phyloP scores from a whole-genome alignment of 2,113 vertebrate species.

The Neodon shergylaensis region DNA sequence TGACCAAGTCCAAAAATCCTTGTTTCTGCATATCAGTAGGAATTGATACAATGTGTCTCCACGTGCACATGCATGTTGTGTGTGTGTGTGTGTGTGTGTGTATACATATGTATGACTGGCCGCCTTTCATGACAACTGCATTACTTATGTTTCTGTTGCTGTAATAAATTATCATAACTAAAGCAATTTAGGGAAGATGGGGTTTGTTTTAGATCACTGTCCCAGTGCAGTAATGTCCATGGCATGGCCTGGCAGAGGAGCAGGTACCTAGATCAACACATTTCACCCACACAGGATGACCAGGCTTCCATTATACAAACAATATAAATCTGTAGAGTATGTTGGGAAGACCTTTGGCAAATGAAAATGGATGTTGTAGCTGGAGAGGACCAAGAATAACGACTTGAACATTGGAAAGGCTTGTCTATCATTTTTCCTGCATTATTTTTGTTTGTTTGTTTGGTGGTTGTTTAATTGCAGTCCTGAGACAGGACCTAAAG shows the following conservation, averaged over 20 bases:
- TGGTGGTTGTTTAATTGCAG: not conserved
- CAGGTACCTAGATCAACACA: not conserved
- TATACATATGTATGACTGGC: not conserved
- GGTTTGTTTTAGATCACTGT: not conserved
- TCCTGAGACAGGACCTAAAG: not conserved
- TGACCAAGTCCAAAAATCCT: not conserved
- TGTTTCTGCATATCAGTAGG: not conserved
- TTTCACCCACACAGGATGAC: not conserved
- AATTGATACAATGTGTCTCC: not conserved
- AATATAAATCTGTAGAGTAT: not conserved
- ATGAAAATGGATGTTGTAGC: not conserved
- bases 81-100: not conserved
- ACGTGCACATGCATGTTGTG: rapidly evolving
- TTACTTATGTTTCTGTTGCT: not conserved
- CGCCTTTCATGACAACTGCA: not conserved
- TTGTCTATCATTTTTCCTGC: not conserved
- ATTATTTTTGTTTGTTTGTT: not conserved
- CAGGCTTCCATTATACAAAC: not conserved
- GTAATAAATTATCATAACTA: not conserved
- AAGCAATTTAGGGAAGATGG: not conserved
- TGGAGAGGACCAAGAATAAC: not conserved
- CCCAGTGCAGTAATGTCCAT: not conserved
- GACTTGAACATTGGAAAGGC: not conserved
- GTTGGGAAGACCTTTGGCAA: not conserved
- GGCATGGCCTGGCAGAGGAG: not conserved